Base-by-base conservation (phyloP, 2,113 vertebrate genomes). In the Australoheros scitulus region DNA sequence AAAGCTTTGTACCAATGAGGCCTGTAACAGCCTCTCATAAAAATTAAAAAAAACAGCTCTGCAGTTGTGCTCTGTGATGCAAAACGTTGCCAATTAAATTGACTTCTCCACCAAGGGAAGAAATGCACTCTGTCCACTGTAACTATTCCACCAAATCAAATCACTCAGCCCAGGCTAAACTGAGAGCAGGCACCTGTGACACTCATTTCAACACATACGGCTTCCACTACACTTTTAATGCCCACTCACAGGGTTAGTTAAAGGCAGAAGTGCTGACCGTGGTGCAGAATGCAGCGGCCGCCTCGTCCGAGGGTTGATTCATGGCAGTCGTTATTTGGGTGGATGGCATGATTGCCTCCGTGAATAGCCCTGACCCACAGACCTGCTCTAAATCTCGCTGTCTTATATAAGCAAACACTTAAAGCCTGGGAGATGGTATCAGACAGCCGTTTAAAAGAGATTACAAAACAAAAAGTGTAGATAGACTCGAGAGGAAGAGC, bases 91-190 rank as follows among this genome's bases (percentile, higher is more conserved):
- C 88, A 87, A 85, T 93, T 88, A 92, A 90, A 81, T 50, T 47
- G 77, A 81, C 85, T 88, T 86, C 59, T 80, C 47, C 61, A 52
- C 58, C 26, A 58, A 68, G 57, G 57, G 77, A 84, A 38, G 55
- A 38, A 84, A 61, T 24, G 61, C 77, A 72, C 78, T 26, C 60
- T 55, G 41, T 63, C 55, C 80, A 59, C 82, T 80, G 70, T 78
- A 91, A 87, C 89, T 61, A 72, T 85, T 75, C 52, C 75, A 57
- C 68, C 84, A 70, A 85, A 89, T 89, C 82, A 77, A 89, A 92
- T 92, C 79, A 80, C 47, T 86, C 77, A 59, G 68, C 68, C 29
- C 17, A 1, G 50, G 79, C 68, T 78, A 56, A 91, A 80, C 74
- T 80, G 64, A 85, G 86, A 86, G 76, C 74, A 82, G 61, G 68